These are phyloP conservation scores for Argyrosomus regius DNA, from an alignment of 2,797 vertebrate species.

Conservation along the genomic window DNA sequence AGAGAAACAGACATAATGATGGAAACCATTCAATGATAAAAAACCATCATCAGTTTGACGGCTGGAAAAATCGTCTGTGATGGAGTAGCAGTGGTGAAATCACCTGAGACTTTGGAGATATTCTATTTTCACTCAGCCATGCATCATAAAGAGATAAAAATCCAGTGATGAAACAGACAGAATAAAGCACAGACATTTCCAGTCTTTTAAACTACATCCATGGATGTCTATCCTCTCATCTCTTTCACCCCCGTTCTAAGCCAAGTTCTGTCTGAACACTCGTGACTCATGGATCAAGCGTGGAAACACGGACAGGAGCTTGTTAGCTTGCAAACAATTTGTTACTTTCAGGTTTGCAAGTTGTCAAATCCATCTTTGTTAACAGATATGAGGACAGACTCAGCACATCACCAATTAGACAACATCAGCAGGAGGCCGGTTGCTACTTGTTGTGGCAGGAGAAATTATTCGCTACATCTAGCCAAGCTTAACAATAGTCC, in stretches of 20 bases:
- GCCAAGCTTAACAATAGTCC: constrained; percentile 68
- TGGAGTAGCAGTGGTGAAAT: constrained; percentile 44
- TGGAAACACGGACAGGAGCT: constrained; percentile 24
- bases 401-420: constrained; percentile 61
- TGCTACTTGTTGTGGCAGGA: constrained; percentile 53
- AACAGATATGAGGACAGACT: constrained; percentile 57
- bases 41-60: constrained; percentile 54
- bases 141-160: constrained; percentile 43
- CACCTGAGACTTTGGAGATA: constrained; percentile 48
- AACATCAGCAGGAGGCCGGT: constrained; percentile 55
- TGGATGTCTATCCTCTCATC: constrained; percentile 37
- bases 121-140: constrained; percentile 44
- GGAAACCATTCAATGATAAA: constrained; percentile 32
- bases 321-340: constrained; percentile 58
- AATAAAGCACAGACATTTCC: constrained; percentile 47
- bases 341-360: constrained; percentile 51
- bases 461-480: constrained; percentile 69
- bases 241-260: constrained; percentile 28
- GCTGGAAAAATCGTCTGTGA: constrained; percentile 36
- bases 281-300: constrained; percentile 24
- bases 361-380: constrained; percentile 66
- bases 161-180: constrained; percentile 44
- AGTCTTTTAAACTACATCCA: constrained; percentile 45
- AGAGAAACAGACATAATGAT: constrained; percentile 22
- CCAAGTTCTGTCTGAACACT: constrained; percentile 27